Conservation (phyloP, 2,113 vertebrate species). For the Pseudorasbora parva region DNA sequence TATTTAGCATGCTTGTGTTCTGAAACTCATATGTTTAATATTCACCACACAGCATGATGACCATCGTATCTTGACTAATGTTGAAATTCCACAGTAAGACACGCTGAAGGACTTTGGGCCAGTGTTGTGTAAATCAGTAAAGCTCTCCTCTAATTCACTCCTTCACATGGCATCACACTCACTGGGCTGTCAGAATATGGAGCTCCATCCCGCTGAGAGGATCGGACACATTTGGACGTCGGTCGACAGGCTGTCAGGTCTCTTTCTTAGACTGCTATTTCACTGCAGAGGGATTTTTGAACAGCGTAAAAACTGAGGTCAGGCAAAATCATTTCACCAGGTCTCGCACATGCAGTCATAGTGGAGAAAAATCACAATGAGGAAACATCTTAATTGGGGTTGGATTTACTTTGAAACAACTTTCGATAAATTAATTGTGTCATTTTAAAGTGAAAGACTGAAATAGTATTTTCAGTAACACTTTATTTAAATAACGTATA, state of each 20-base stretch:
- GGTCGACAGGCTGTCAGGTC: constrained; percentile 1
- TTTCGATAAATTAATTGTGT: too few species aligned
- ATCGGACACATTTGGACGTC: constrained; percentile 10
- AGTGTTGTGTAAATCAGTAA: not conserved
- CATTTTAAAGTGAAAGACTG: too few species aligned
- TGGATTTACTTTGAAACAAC: too few species aligned
- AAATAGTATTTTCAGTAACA: too few species aligned
- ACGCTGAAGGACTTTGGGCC: not conserved
- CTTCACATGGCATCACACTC: constrained; percentile 7
- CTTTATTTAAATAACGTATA: too few species aligned
- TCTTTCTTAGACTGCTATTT: constrained; percentile 12
- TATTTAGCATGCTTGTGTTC: not conserved
- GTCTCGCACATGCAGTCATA: not conserved
- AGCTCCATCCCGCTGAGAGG: not conserved
- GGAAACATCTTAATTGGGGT: too few species aligned
- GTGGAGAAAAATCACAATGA: not conserved
- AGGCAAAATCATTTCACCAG: constrained; percentile 42
- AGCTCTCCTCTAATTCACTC: not conserved
- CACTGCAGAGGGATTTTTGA: not conserved
- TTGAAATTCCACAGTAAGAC: not conserved
- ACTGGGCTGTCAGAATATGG: not conserved
- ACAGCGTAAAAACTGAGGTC: not conserved
- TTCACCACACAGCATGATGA: not conserved
- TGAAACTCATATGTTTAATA: not conserved
- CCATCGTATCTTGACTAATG: not conserved